Evolutionary conservation across 2,797 vertebrate species (phyloP).

Genomic region (Varecia variegata): DNA sequence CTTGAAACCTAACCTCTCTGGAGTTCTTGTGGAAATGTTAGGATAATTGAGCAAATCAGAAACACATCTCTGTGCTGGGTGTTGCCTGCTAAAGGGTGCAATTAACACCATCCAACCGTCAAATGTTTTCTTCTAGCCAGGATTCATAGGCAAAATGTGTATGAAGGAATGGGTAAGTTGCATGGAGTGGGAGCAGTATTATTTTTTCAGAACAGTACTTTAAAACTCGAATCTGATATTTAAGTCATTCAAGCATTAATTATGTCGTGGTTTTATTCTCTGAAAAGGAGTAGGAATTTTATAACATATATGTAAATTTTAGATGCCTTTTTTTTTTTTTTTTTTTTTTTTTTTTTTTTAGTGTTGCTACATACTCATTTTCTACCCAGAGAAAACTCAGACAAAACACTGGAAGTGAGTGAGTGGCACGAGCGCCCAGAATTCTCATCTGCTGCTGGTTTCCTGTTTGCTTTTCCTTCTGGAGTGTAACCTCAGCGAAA

Average conservation of each 20-base stretch:
- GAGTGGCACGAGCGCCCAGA: background rate
- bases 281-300: background rate
- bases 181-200: background rate
- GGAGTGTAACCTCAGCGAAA: background rate
- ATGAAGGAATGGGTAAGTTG: background rate
- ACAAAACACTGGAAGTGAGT: background rate
- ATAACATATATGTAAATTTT: background rate
- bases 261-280: background rate
- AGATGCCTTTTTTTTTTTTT: background rate
- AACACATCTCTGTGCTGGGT: background rate
- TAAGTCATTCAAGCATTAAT: background rate
- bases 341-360: too few species aligned
- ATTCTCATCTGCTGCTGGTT: background rate
- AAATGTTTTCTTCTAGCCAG: background rate
- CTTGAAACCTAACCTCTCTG: constrained; percentile 48
- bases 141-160: background rate
- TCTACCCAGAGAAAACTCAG: background rate
- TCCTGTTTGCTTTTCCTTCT: background rate
- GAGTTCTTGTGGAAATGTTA: constrained; percentile 9
- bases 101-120: background rate
- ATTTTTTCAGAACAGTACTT: background rate
- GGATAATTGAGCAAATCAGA: constrained; percentile 41
- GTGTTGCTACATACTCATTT: background rate
- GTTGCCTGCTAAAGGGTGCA: background rate
- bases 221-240: background rate